phyloP scores from a whole-genome alignment of 2,888 invertebrate species.

The Acheta domesticus region DNA sequence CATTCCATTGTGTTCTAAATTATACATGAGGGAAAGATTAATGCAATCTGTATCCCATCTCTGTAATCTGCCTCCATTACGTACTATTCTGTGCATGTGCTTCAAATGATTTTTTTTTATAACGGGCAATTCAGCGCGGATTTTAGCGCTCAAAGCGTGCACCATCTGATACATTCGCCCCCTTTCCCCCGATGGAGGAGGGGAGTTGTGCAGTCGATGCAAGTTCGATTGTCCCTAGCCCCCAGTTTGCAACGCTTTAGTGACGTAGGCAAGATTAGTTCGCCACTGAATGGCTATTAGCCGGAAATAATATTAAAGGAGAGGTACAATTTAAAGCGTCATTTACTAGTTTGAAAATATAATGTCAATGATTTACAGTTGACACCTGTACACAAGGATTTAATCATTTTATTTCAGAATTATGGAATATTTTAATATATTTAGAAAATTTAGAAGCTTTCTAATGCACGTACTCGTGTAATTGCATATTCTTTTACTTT shows the following conservation, averaged over 20 bases:
- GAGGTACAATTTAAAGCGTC: too few relatives aligned
- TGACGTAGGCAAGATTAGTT: too few relatives aligned
- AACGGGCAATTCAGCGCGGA: background rate
- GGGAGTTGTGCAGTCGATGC: background rate
- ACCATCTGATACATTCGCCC: background rate
- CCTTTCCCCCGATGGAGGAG: background rate
- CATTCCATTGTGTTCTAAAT: slow-evolving; percentile 18
- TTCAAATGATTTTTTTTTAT: slow-evolving; percentile 7
- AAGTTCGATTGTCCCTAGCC: background rate
- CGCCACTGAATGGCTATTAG: too few relatives aligned
- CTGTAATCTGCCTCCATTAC: slow-evolving; percentile 18
- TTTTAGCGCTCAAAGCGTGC: slow-evolving; percentile 3
- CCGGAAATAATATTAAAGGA: too few relatives aligned
- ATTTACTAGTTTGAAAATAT: too few relatives aligned
- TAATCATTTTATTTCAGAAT: too few relatives aligned
- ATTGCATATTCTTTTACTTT: too few relatives aligned
- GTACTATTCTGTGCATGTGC: slow-evolving; percentile 9
- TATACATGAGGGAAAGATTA: slow-evolving; percentile 18
- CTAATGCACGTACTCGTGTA: too few relatives aligned
- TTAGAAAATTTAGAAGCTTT: too few relatives aligned
- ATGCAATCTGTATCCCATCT: slow-evolving; percentile 18
- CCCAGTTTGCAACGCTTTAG: background rate
- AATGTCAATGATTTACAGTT: too few relatives aligned
- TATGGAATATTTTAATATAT: too few relatives aligned
- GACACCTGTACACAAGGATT: too few relatives aligned